Evolutionary conservation across 2,797 vertebrate species (phyloP), one percentile per base, ranked within the genome.

Genomic region (Meriones psammophilus): DNA sequence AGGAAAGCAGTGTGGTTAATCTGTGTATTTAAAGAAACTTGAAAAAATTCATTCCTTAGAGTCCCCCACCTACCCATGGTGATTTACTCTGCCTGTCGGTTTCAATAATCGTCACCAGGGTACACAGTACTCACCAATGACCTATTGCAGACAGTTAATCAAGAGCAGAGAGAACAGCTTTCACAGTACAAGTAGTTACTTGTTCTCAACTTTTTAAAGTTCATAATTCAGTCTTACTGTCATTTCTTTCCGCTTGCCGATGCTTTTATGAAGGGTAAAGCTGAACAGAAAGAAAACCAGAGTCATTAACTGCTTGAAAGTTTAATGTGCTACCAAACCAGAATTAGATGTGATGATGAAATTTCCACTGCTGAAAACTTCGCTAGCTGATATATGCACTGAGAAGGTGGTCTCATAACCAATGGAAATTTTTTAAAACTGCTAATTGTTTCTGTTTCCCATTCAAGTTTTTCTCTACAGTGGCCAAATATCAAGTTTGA

Each of bases 271-370:
- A 98, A 98, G 98, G 85, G 97, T 98, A 97, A 97, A 96, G 91
- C 96, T 97, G 94, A 96, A 96, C 69, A 97, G 97, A 98, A 98
- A 98, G 95, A 97, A 98, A 97, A 98, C 98, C 98, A 98, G 97
- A 98, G 97, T 99, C 98, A 98, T 99, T 99, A 99, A 98, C 98
- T 98, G 92, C 97, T 98, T 97, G 97, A 98, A 98, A 98, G 97
- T 98, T 98, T 98, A 98, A 98, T 98, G 96, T 98, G 97, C 96
- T 98, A 98, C 95, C 98, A 98, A 98, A 98, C 97, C 98, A 98
- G 97, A 98, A 98, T 98, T 98, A 98, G 98, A 99, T 98, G 98
- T 98, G 98, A 98, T 98, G 98, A 99, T 99, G 98, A 98, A 98
- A 98, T 98, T 98, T 98, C 97, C 97, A 98, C 97, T 97, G 97